Conservation (phyloP, 2,797 vertebrate genomes). For the Coreius guichenoti region DNA sequence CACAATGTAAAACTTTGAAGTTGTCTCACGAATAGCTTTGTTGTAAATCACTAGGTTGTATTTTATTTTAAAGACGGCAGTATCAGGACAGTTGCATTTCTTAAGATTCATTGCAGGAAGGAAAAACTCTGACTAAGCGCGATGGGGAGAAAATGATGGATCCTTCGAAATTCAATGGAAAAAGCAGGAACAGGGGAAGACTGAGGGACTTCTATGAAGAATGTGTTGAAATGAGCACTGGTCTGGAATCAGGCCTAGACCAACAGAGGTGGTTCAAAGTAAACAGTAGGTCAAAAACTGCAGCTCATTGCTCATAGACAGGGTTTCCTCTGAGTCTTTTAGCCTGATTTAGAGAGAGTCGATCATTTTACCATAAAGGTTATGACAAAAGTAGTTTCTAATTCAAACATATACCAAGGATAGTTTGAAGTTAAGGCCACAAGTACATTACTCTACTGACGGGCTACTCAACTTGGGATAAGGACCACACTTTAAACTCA, state of each 20-base stretch:
- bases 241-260: conserved; percentile 73
- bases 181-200: conserved; percentile 74
- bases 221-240: conserved; percentile 78
- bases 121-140: conserved; percentile 72
- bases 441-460: background rate
- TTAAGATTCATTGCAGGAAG: conserved; percentile 76
- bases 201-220: conserved; percentile 78
- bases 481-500: background rate
- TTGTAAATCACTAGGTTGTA: conserved; percentile 56
- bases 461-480: background rate
- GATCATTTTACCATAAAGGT: conserved; percentile 56
- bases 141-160: conserved; percentile 64
- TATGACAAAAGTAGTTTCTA: conserved; percentile 58
- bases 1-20: conserved; percentile 34
- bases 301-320: conserved; percentile 63
- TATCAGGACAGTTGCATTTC: conserved; percentile 57
- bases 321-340: conserved; percentile 66
- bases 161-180: conserved; percentile 68
- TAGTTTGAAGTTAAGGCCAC: background rate
- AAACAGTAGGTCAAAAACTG: conserved; percentile 79
- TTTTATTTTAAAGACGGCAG: conserved; percentile 63
- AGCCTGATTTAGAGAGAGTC: conserved; percentile 70
- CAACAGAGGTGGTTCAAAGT: conserved; percentile 80
- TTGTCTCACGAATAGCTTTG: conserved; percentile 50
- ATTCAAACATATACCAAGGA: conserved; percentile 50